Conservation (phyloP, 2,888 invertebrate species). For the Ephialtes manifestator region DNA sequence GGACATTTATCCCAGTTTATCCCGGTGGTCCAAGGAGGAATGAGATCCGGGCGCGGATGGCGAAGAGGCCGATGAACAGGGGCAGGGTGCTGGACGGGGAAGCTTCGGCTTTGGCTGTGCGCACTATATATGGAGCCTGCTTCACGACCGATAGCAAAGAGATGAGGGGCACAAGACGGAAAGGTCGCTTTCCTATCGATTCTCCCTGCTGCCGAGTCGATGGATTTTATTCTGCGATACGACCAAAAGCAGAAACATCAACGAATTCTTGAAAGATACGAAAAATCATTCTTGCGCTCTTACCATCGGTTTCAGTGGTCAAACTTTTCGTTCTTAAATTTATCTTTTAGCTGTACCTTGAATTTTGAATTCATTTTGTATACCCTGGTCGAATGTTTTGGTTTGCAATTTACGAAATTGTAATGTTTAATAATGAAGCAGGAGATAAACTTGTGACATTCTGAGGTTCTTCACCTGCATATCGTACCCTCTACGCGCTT, state of each 20-base stretch:
- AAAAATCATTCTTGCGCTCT: constrained; percentile 8
- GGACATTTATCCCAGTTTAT: constrained; percentile 88
- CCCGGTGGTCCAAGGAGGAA: constrained; percentile 78
- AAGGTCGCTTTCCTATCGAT: constrained; percentile 60
- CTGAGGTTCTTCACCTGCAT: not conserved
- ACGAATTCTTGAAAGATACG: constrained; percentile 12
- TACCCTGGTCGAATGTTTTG: not conserved
- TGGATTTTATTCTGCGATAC: constrained; percentile 72
- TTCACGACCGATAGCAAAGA: constrained; percentile 52
- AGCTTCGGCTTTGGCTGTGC: constrained; percentile 44
- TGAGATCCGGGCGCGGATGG: constrained; percentile 58
- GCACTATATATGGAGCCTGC: constrained; percentile 30
- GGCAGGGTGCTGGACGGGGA: constrained; percentile 37
- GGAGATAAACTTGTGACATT: not conserved
- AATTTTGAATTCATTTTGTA: not conserved
- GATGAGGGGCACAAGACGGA: constrained; percentile 62
- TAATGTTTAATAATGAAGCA: not conserved
- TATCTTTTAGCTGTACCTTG: not conserved
- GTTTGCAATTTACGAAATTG: not conserved
- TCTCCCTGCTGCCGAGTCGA: constrained; percentile 64
- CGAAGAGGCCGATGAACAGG: constrained; percentile 56
- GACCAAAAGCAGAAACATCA: constrained; percentile 11
- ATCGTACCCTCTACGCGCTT: not conserved
- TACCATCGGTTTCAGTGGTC: not conserved
- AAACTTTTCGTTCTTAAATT: not conserved